phyloP scores from a whole-genome alignment of 2,888 invertebrate genomes.

The Monochamus alternatus region DNA sequence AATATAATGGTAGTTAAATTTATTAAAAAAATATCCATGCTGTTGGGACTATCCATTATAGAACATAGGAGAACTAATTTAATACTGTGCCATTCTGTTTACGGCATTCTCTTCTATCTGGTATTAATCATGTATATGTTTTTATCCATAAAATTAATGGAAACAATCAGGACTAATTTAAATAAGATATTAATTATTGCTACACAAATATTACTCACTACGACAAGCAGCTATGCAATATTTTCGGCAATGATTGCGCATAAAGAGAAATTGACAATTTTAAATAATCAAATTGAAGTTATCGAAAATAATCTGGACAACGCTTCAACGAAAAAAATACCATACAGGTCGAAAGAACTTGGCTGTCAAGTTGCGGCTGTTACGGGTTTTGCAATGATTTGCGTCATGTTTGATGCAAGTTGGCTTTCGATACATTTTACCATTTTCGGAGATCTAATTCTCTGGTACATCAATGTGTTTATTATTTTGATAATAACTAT shows the following conservation, averaged over 20 bases:
- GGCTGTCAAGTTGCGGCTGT: neutral
- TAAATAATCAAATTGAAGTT: neutral
- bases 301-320: slow-evolving; percentile 16
- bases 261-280: neutral
- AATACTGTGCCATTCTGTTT: neutral
- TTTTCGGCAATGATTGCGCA: neutral
- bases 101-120: neutral
- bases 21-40: neutral
- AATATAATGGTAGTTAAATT: neutral
- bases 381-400: neutral
- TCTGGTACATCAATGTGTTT: slow-evolving; percentile 3
- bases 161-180: neutral
- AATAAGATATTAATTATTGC: neutral
- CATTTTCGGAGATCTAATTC: neutral
- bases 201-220: neutral
- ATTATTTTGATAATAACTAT: neutral
- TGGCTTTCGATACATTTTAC: neutral
- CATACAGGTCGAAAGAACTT: neutral
- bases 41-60: neutral
- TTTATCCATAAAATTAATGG: neutral
- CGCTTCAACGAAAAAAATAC: neutral
- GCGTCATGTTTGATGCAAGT: slow-evolving; percentile 1
- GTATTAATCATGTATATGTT: neutral
- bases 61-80: neutral
- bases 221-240: neutral